Evolutionary conservation across 2,888 invertebrate species (phyloP).

Genomic region (Coelogynopora nodosa): DNA sequence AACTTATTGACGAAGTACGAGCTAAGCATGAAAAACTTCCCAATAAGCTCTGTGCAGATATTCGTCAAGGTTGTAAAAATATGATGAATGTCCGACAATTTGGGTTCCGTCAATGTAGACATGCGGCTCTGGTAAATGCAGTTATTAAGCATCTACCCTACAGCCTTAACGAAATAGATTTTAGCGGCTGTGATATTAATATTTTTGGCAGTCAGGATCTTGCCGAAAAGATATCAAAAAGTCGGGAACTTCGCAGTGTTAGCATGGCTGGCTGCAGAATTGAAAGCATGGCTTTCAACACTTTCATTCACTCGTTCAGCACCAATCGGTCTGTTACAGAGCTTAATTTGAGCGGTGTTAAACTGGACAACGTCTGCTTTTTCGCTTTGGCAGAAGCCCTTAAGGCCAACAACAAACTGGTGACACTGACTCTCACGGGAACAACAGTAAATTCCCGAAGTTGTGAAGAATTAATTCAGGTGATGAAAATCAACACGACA

Average conservation of each 20-base stretch:
- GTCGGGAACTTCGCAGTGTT: conserved; percentile 32
- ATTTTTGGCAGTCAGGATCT: conserved; percentile 42
- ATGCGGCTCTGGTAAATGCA: conserved; percentile 51
- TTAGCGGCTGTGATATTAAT: conserved; percentile 41
- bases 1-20: conserved; percentile 42
- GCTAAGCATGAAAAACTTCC: conserved; percentile 48
- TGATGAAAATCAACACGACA: conserved; percentile 42
- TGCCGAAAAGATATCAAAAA: conserved; percentile 37
- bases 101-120: conserved; percentile 51
- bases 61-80: conserved; percentile 52
- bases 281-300: conserved; percentile 45
- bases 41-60: conserved; percentile 54
- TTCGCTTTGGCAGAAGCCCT: conserved; percentile 50
- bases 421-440: conserved; percentile 52
- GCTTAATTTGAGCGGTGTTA: conserved; percentile 40
- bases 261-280: conserved; percentile 29
- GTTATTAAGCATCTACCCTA: conserved; percentile 40
- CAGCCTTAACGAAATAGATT: conserved; percentile 29
- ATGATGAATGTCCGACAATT: conserved; percentile 51
- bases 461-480: conserved; percentile 41
- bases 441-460: conserved; percentile 52
- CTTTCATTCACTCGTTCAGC: conserved; percentile 40
- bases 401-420: conserved; percentile 51
- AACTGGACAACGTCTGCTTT: conserved; percentile 46
- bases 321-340: conserved; percentile 37